Conservation (phyloP, 2,888 invertebrate genomes). For the Magallana nippona region DNA sequence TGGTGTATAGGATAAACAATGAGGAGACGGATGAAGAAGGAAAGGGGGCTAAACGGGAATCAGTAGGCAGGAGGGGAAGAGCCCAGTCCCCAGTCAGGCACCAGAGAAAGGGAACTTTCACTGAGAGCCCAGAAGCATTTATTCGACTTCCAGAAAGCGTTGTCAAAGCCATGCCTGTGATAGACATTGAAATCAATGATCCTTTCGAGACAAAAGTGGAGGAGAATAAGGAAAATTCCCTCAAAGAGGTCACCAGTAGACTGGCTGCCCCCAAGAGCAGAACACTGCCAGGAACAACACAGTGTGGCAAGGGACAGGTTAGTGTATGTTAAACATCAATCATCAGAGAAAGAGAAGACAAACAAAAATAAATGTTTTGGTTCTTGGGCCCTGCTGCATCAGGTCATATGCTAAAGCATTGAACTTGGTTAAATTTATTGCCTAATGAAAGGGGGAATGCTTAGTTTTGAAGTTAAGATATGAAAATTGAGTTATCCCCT, state of each 20-base stretch:
- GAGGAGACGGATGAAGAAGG: neutral
- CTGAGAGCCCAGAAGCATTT: slow-evolving; percentile 51
- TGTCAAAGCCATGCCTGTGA: slow-evolving; percentile 55
- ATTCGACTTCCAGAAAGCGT: slow-evolving; percentile 54
- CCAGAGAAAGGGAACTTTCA: slow-evolving; percentile 57
- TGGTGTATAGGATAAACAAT: slow-evolving; percentile 58
- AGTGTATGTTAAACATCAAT: neutral
- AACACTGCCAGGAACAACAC: slow-evolving; percentile 33
- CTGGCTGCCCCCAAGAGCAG: slow-evolving; percentile 34
- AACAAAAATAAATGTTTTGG: too few species aligned
- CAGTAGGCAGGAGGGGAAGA: slow-evolving; percentile 10
- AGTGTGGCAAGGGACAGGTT: slow-evolving; percentile 7
- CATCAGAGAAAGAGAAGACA: too few species aligned
- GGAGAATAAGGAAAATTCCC: slow-evolving; percentile 1
- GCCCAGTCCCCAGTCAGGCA: slow-evolving; percentile 52
- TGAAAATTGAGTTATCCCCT: too few species aligned
- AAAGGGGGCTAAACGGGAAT: neutral
- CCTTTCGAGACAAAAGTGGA: neutral
- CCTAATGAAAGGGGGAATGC: too few species aligned
- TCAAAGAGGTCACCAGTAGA: neutral
- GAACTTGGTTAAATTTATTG: too few species aligned
- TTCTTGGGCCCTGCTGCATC: too few species aligned
- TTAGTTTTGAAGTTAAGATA: too few species aligned
- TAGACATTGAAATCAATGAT: slow-evolving; percentile 45
- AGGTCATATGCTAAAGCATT: too few species aligned